Conservation (phyloP, 2,888 invertebrate species). For the Carterocephalus palaemon region DNA sequence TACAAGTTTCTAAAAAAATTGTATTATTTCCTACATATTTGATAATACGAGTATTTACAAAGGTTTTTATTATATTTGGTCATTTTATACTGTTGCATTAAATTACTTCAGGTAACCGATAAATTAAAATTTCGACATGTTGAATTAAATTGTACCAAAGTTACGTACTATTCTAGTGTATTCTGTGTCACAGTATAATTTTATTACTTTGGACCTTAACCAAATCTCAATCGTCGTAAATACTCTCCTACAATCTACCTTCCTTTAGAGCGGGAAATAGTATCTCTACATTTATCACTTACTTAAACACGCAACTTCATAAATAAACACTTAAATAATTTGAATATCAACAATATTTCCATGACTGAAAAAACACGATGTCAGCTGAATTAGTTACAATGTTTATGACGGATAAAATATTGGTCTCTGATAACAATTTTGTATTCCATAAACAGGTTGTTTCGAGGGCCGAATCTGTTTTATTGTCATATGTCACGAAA, state of each 20-base stretch:
- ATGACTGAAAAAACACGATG: conserved; percentile 6
- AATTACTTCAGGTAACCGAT: too few relatives aligned
- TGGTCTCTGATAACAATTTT: conserved; percentile 41
- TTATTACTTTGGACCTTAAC: background rate
- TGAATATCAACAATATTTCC: too few relatives aligned
- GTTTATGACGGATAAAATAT: conserved; percentile 40
- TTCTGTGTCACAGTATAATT: background rate
- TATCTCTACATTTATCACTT: background rate
- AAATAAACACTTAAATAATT: background rate
- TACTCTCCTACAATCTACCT: background rate
- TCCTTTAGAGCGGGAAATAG: background rate
- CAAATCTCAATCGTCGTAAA: background rate
- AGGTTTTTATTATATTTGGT: too few relatives aligned
- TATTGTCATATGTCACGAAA: conserved; percentile 70
- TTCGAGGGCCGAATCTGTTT: conserved; percentile 52
- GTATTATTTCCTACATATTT: background rate
- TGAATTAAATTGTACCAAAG: background rate
- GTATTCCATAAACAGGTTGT: conserved; percentile 69
- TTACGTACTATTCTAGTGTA: background rate
- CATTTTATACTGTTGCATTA: too few relatives aligned
- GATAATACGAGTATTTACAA: too few relatives aligned
- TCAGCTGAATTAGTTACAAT: conserved; percentile 7
- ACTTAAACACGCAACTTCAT: background rate
- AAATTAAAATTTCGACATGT: too few relatives aligned
- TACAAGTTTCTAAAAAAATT: background rate